Conservation (phyloP, 2,888 invertebrate species). For the Agrochola lota region DNA sequence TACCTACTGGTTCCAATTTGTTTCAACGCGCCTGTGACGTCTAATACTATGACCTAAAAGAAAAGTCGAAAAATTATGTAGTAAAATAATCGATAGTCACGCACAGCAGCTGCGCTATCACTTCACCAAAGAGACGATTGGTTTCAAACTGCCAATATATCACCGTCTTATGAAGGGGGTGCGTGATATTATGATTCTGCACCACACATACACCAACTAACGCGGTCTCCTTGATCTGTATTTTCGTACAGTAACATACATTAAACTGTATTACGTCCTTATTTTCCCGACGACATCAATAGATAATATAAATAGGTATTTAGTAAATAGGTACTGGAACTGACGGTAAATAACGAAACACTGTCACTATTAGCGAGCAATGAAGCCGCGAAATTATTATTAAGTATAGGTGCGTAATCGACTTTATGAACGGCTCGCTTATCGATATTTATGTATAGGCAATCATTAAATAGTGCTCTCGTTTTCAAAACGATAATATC, state of each 20-base stretch:
- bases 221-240: constrained; percentile 26
- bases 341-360: constrained; percentile 6
- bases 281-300: constrained; percentile 9
- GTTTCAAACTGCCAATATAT: constrained; percentile 29
- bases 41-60: neutral
- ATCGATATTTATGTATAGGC: neutral
- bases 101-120: constrained; percentile 7
- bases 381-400: constrained; percentile 2
- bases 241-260: constrained; percentile 27
- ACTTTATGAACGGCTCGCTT: neutral
- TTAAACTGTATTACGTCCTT: constrained; percentile 23
- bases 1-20: neutral
- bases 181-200: neutral
- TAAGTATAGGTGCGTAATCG: neutral
- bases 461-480: neutral
- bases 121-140: constrained; percentile 21
- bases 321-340: neutral
- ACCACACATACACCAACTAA: neutral
- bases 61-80: neutral
- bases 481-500: neutral
- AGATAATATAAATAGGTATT: constrained; percentile 3
- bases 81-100: constrained; percentile 11
- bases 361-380: neutral
- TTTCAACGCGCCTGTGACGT: neutral
- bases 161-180: neutral